Evolutionary conservation across 1,140 invertebrate species (phyloP).

Genomic region (Drosophila jambulina): DNA sequence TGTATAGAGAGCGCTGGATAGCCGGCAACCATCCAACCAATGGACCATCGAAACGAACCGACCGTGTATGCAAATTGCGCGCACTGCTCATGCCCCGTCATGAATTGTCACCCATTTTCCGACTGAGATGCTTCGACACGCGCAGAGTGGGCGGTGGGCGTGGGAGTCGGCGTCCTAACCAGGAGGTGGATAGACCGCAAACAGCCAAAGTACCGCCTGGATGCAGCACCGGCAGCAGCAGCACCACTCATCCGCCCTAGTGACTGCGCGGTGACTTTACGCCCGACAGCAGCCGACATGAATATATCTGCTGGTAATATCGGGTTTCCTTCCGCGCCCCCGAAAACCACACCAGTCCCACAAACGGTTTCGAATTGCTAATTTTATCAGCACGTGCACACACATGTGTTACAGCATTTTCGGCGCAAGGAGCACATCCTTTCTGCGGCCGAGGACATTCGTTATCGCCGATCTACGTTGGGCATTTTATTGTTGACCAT

Average conservation of each 20-base stretch:
- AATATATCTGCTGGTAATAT: conserved; percentile 82
- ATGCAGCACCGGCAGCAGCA: conserved; percentile 17
- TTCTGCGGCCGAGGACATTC: conserved; percentile 44
- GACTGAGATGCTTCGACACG: conserved; percentile 80
- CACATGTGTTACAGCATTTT: conserved; percentile 49
- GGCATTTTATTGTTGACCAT: conserved; percentile 69
- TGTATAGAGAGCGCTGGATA: background rate
- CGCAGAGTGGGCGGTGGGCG: conserved; percentile 19
- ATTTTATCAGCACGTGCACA: conserved; percentile 72
- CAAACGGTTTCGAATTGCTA: conserved; percentile 79
- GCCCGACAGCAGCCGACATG: conserved; percentile 61
- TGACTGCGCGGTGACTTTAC: conserved; percentile 42
- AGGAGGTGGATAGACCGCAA: conserved; percentile 52
- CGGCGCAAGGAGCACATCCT: conserved; percentile 38
- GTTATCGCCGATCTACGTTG: conserved; percentile 44
- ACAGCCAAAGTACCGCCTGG: conserved; percentile 22
- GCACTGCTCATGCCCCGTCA: conserved; percentile 71
- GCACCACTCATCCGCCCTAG: conserved; percentile 35
- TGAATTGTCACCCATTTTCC: conserved; percentile 84
- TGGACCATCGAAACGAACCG: conserved; percentile 46
- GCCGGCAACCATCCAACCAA: conserved; percentile 31
- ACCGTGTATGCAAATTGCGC: conserved; percentile 80
- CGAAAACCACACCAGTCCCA: conserved; percentile 35
- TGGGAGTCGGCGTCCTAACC: conserved; percentile 13
- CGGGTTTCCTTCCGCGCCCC: conserved; percentile 35